Percentiles rank a stretch among this genome's conserved stretches.
Evolutionary conservation across 2,888 invertebrate genomes (phyloP).

Genomic region (Heterodera filipjevi): DNA sequence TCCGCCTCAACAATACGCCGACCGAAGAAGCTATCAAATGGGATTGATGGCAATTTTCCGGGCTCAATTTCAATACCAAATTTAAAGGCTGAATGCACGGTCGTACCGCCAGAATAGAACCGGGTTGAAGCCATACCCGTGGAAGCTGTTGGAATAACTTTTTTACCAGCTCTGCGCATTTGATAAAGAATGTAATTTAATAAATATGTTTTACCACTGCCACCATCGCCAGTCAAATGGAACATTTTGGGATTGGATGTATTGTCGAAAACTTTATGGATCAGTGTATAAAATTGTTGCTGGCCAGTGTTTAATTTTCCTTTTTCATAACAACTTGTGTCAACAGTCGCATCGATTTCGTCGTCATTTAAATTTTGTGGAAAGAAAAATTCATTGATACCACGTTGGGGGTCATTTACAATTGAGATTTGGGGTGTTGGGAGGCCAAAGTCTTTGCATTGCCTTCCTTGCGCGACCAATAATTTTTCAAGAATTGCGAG

Average conservation of each 20-base stretch:
- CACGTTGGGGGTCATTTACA: conserved; percentile 1
- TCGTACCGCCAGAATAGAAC: conserved; percentile 64
- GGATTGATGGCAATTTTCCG: neutral
- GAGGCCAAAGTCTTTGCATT: conserved; percentile 13
- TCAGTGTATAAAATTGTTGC: neutral
- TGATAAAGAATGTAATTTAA: conserved; percentile 24
- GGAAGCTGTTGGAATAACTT: conserved; percentile 66
- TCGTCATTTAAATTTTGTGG: conserved; percentile 12
- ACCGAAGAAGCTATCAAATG: neutral
- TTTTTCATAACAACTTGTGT: neutral
- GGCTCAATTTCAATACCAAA: conserved; percentile 17
- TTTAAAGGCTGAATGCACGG: conserved; percentile 65
- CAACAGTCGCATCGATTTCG: neutral
- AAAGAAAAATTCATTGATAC: conserved; percentile 21
- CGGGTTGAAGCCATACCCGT: conserved; percentile 68
- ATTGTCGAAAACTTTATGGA: neutral
- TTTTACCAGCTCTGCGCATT: neutral
- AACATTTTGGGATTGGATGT: conserved; percentile 15
- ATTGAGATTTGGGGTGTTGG: neutral
- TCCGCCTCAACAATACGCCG: conserved; percentile 10
- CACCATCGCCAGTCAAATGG: conserved; percentile 33
- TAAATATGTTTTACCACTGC: conserved; percentile 33
- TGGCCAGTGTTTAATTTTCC: conserved; percentile 2
- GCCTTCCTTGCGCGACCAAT: neutral
- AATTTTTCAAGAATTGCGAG: neutral